Conservation (phyloP, 2,888 invertebrate genomes). For the Phrixothrix hirtus region DNA sequence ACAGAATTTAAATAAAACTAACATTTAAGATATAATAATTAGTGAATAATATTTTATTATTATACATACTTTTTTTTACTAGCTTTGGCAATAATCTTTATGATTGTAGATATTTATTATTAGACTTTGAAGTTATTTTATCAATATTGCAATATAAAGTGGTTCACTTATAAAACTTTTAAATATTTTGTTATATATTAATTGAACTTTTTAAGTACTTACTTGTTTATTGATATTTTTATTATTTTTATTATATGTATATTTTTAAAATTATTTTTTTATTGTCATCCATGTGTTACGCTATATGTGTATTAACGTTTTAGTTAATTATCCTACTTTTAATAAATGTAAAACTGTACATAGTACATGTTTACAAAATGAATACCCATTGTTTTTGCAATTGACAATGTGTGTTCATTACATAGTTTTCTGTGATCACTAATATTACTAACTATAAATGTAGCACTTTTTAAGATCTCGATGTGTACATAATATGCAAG, state of each 20-base stretch:
- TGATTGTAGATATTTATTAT: slow-evolving; percentile 18
- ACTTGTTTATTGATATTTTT: slow-evolving; percentile 13
- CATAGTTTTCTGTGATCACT: slow-evolving; percentile 47
- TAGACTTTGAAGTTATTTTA: slow-evolving; percentile 19
- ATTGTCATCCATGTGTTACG: no score
- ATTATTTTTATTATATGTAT: slow-evolving; percentile 6
- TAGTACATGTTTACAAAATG: slow-evolving; percentile 23
- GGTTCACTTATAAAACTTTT: slow-evolving; percentile 33
- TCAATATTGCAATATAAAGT: slow-evolving; percentile 24
- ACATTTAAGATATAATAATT: slow-evolving; percentile 2
- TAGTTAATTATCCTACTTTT: slow-evolving; percentile 3
- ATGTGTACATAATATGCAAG: slow-evolving; percentile 44
- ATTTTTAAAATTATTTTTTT: no score
- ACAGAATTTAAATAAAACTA: slow-evolving; percentile 14
- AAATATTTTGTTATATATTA: no score
- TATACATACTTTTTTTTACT: slow-evolving; percentile 9
- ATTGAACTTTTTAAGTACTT: slow-evolving; percentile 26
- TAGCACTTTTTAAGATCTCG: slow-evolving; percentile 46
- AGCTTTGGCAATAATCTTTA: slow-evolving; percentile 21
- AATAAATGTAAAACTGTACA: slow-evolving; percentile 14
- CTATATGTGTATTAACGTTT: no score
- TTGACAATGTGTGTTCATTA: slow-evolving; percentile 13
- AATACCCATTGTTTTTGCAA: slow-evolving; percentile 3
- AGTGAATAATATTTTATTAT: no score
- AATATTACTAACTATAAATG: slow-evolving; percentile 41